phyloP scores from a whole-genome alignment of 2,888 invertebrate genomes.

The Chalcis sispes region DNA sequence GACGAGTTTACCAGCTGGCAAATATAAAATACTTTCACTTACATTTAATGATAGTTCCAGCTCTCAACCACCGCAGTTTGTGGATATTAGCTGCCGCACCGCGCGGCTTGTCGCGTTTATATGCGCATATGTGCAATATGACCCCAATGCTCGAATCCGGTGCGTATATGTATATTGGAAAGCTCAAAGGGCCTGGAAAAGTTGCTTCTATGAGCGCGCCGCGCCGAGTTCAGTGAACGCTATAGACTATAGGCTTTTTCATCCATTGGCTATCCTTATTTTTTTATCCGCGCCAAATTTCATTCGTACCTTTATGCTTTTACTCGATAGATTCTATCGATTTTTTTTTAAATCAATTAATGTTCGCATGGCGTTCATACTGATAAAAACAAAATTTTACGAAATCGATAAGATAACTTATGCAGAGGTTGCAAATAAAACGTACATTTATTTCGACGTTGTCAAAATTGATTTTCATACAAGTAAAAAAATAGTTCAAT shows the following conservation, averaged over 20 bases:
- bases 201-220: slow-evolving; percentile 50
- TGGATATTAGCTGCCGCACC: slow-evolving; percentile 46
- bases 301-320: neutral
- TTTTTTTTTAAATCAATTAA: too few species aligned
- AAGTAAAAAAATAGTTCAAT: too few species aligned
- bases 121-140: slow-evolving; percentile 43
- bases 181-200: slow-evolving; percentile 57
- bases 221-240: slow-evolving; percentile 19
- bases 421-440: too few species aligned
- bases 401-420: too few species aligned
- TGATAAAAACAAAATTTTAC: too few species aligned
- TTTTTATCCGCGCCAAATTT: slow-evolving; percentile 2
- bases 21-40: slow-evolving; percentile 55
- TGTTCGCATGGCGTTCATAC: too few species aligned
- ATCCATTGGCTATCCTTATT: slow-evolving; percentile 20
- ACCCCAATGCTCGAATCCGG: slow-evolving; percentile 30
- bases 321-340: neutral
- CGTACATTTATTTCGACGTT: too few species aligned
- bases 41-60: slow-evolving; percentile 49
- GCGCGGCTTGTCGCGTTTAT: slow-evolving; percentile 1
- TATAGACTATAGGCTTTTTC: neutral
- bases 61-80: slow-evolving; percentile 31
- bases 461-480: too few species aligned
- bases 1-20: slow-evolving; percentile 31
- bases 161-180: slow-evolving; percentile 54